Evolutionary conservation across 1,140 invertebrate genomes (phyloP).

Genomic region (Harpegnathos saltator): DNA sequence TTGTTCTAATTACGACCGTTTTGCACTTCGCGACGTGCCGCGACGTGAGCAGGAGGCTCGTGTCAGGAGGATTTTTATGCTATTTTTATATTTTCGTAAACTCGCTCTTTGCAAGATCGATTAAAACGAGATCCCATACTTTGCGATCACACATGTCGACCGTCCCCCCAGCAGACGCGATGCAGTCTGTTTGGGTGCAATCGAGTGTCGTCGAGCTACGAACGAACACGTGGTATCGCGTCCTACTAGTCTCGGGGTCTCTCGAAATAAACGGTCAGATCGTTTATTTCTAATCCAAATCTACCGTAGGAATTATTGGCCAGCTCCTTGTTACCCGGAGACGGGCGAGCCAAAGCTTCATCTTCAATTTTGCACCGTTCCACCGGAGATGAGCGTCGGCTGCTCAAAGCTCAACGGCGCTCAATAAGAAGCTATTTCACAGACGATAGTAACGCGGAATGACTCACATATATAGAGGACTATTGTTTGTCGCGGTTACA

Average conservation of each 20-base stretch:
- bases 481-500: slow-evolving; percentile 8
- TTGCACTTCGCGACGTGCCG: not conserved
- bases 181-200: not conserved
- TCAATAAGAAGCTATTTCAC: slow-evolving; percentile 18
- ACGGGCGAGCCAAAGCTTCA: slow-evolving; percentile 34
- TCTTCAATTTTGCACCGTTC: slow-evolving; percentile 2
- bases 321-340: slow-evolving; percentile 42
- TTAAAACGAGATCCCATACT: not conserved
- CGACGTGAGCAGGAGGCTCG: too few relatives aligned
- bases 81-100: too few relatives aligned
- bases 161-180: not conserved
- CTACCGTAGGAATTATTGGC: slow-evolving; percentile 41
- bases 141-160: not conserved
- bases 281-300: slow-evolving; percentile 45
- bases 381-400: not conserved
- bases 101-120: not conserved
- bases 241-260: slow-evolving; percentile 4
- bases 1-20: too few relatives aligned
- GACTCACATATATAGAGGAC: not conserved
- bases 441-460: slow-evolving; percentile 11
- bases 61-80: too few relatives aligned
- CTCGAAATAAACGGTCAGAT: slow-evolving; percentile 40
- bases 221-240: slow-evolving; percentile 17
- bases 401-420: not conserved
- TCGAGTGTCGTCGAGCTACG: not conserved